These are phyloP conservation scores for Tragulus kanchil DNA, from an alignment of 2,113 vertebrate genomes.

Conservation along the genomic window DNA sequence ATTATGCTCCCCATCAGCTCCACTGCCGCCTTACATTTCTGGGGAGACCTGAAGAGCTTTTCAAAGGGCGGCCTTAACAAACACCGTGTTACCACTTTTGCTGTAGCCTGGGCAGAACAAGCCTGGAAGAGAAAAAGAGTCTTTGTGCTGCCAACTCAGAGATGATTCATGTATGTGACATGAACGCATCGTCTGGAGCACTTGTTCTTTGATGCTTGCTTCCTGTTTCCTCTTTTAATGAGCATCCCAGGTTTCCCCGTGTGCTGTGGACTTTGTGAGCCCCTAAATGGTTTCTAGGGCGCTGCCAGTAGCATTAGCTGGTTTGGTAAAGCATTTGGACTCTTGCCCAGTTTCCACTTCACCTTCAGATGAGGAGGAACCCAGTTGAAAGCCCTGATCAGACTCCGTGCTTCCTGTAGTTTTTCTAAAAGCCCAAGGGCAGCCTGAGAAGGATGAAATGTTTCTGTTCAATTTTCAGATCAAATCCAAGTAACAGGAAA, in stretches of 20 bases:
- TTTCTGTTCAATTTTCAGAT: conserved; percentile 70
- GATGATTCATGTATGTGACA: conserved; percentile 71
- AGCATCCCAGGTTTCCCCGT: conserved; percentile 74
- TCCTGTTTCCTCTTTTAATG: conserved; percentile 78
- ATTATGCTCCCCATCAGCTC: not conserved
- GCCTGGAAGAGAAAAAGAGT: conserved; percentile 10
- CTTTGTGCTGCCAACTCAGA: conserved; percentile 60
- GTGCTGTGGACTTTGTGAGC: conserved; percentile 77
- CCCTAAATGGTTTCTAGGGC: conserved; percentile 84
- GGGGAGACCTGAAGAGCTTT: conserved; percentile 53
- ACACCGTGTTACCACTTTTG: conserved; percentile 33
- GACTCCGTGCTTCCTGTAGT: conserved; percentile 83
- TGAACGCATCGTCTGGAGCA: conserved; percentile 38
- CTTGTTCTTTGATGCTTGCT: conserved; percentile 67
- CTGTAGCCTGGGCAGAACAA: not conserved
- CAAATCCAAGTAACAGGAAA: conserved; percentile 68
- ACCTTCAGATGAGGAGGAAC: conserved; percentile 86
- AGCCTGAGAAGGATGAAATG: conserved; percentile 69
- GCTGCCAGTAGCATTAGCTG: conserved; percentile 81
- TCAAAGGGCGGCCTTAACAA: conserved; percentile 65
- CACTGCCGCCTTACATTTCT: conserved; percentile 53
- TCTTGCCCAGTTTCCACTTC: conserved; percentile 86
- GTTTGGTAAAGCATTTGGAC: conserved; percentile 87
- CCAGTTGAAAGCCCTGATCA: conserved; percentile 83
- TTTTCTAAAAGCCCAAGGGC: conserved; percentile 80